Conservation (phyloP, 2,888 invertebrate genomes). For the Drosophila pegasa region DNA sequence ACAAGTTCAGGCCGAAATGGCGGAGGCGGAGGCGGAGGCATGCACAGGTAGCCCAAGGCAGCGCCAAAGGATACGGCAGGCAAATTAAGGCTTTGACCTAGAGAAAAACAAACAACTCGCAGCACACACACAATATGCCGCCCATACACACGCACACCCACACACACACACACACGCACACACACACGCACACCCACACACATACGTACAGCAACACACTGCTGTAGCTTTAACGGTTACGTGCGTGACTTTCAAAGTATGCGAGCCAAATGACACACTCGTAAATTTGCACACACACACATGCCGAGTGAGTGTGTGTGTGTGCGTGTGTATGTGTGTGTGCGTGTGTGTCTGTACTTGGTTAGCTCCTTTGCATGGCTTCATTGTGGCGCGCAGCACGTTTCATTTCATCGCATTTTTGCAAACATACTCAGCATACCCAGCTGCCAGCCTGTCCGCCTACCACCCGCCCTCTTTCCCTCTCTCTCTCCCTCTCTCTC, state of each 20-base stretch:
- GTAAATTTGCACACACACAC: constrained; percentile 55
- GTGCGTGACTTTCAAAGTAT: constrained; percentile 77
- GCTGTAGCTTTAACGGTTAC: constrained; percentile 60
- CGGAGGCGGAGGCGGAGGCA: no score
- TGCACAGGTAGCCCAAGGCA: constrained; percentile 52
- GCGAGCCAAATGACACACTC: constrained; percentile 73
- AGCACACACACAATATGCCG: constrained; percentile 14
- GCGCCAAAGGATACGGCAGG: constrained; percentile 60
- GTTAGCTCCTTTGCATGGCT: constrained; percentile 73
- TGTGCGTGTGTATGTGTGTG: constrained; percentile 14
- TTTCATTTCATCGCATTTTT: constrained; percentile 74
- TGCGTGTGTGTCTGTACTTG: constrained; percentile 19
- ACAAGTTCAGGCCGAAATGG: constrained; percentile 56
- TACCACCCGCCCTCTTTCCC: neutral
- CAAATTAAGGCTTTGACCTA: constrained; percentile 81
- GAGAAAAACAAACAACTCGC: constrained; percentile 70
- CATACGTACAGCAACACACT: constrained; percentile 13
- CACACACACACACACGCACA: constrained; percentile 17
- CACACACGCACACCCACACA: constrained; percentile 14
- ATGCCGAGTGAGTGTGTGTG: neutral
- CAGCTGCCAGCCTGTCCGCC: constrained; percentile 5
- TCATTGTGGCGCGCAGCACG: constrained; percentile 79
- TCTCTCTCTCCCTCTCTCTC: neutral
- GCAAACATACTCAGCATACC: constrained; percentile 39
- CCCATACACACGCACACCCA: constrained; percentile 26